Evolutionary conservation across 37 sponge, comb jelly and placozoan species (phyloP).

Genomic region (Petrosia ficiformis): DNA sequence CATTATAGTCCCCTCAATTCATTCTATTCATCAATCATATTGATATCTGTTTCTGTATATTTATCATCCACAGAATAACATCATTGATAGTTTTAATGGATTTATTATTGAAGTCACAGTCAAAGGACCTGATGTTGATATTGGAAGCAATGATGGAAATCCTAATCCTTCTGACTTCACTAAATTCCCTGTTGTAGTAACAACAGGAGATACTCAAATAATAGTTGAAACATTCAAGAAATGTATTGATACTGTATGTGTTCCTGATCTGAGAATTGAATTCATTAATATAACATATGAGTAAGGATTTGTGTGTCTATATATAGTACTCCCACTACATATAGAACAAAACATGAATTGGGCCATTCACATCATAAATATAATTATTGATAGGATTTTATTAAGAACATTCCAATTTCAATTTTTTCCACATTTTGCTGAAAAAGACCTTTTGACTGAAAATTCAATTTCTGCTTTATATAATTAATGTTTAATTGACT

Average conservation of each 20-base stretch:
- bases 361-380: too few species aligned
- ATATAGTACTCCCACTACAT: background rate
- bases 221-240: conserved; percentile 40
- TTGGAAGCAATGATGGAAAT: background rate
- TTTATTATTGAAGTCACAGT: background rate
- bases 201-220: background rate
- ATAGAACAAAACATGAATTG: too few species aligned
- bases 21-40: too few species aligned
- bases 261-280: conserved; percentile 14
- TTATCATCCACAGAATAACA: background rate
- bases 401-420: too few species aligned
- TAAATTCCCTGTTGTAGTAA: background rate
- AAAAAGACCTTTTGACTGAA: too few species aligned
- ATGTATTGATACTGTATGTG: conserved; percentile 17
- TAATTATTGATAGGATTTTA: too few species aligned
- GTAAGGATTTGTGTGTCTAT: conserved; percentile 16
- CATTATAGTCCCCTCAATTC: too few species aligned
- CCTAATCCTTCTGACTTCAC: background rate
- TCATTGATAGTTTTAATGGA: background rate
- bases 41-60: too few species aligned
- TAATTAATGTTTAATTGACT: too few species aligned
- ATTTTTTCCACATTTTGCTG: too few species aligned
- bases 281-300: background rate
- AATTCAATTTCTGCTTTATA: too few species aligned
- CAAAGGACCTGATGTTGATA: background rate